Percentiles rank a stretch among this genome's conserved stretches.
Evolutionary conservation across 2,888 invertebrate species (phyloP).

Genomic region (Notodonta dromedarius): DNA sequence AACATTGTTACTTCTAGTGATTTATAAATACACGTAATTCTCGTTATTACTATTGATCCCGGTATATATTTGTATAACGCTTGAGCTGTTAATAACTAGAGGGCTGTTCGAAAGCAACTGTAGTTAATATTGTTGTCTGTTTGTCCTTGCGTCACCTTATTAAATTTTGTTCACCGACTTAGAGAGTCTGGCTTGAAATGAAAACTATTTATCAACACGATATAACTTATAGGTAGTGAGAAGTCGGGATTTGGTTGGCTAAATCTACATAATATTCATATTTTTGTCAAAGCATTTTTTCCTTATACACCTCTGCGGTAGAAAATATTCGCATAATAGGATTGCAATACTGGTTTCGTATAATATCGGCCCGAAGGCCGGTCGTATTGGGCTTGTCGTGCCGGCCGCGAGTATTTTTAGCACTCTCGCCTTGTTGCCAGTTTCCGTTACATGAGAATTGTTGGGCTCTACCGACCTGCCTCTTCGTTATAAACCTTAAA

Average conservation of each 20-base stretch:
- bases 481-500: neutral
- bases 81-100: too few relatives aligned
- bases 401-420: conserved; percentile 51
- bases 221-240: too few relatives aligned
- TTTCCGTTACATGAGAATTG: conserved; percentile 30
- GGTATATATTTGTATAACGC: neutral
- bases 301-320: neutral
- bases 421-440: conserved; percentile 35
- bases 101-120: too few relatives aligned
- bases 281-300: neutral
- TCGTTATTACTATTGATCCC: neutral
- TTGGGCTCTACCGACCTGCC: neutral
- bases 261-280: neutral
- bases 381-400: conserved; percentile 36
- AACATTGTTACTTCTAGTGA: neutral
- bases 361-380: conserved; percentile 51
- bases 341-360: conserved; percentile 35
- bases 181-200: too few relatives aligned
- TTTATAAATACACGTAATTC: neutral
- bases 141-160: too few relatives aligned
- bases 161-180: too few relatives aligned
- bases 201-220: too few relatives aligned
- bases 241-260: too few relatives aligned
- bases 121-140: too few relatives aligned
- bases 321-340: conserved; percentile 17